Conservation (phyloP, 1,140 invertebrate genomes). For the Drosophila subpulchrella region DNA sequence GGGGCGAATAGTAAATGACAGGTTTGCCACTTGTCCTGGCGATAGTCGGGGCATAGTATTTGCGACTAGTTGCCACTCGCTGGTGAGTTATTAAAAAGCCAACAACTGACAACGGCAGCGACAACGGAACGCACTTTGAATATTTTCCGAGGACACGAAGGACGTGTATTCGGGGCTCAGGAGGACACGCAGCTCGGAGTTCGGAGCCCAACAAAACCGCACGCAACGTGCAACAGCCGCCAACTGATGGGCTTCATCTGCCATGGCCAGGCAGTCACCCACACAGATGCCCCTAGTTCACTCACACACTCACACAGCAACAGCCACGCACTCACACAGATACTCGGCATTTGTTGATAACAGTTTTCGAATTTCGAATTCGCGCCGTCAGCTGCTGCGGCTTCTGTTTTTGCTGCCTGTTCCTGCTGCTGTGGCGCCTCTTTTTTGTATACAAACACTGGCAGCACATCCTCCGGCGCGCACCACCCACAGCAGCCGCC, state of each 20-base stretch:
- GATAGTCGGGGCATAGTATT: conserved; percentile 43
- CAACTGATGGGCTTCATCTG: conserved; percentile 76
- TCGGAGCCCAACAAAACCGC: conserved; percentile 55
- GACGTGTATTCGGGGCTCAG: conserved; percentile 18
- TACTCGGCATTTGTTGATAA: conserved; percentile 65
- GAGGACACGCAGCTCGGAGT: conserved; percentile 60
- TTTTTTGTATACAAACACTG: conserved; percentile 55
- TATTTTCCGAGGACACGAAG: conserved; percentile 43
- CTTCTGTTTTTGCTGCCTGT: conserved; percentile 30
- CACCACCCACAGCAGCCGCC: conserved; percentile 13
- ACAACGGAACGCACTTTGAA: conserved; percentile 62
- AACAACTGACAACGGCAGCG: conserved; percentile 22
- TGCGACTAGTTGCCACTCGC: conserved; percentile 39
- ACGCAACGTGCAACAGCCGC: conserved; percentile 81
- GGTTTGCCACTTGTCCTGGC: conserved; percentile 36
- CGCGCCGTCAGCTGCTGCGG: conserved; percentile 63
- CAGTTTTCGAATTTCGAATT: conserved; percentile 79
- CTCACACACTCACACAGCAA: conserved; percentile 1
- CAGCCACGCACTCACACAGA: conserved; percentile 18
- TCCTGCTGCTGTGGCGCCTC: conserved; percentile 23
- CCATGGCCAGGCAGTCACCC: conserved; percentile 42
- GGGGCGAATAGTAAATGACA: conserved; percentile 63
- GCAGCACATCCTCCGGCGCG: conserved; percentile 45
- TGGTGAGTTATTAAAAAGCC: conserved; percentile 51
- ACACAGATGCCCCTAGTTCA: conserved; percentile 16